Evolutionary conservation across 2,888 invertebrate genomes (phyloP).

Genomic region (Muscina levida): DNA sequence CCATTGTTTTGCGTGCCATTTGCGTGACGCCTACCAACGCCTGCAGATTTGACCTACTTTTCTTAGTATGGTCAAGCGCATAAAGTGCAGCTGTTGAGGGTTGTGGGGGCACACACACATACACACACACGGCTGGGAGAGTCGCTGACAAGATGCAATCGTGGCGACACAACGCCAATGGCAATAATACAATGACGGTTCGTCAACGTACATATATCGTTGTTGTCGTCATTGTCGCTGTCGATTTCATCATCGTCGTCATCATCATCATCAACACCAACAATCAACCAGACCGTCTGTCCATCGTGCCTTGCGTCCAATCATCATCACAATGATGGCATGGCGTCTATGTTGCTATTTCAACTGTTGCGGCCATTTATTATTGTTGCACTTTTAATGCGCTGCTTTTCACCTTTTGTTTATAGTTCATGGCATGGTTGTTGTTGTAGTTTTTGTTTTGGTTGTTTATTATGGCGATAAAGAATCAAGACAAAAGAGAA

Average conservation of each 20-base stretch:
- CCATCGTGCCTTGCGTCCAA: not conserved
- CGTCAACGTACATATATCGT: no score
- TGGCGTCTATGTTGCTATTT: not conserved
- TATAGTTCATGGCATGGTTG: no score
- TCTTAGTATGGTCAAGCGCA: constrained; percentile 18
- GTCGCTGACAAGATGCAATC: constrained; percentile 32
- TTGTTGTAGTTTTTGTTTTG: constrained; percentile 2
- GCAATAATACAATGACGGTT: not conserved
- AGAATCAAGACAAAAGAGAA: constrained; percentile 25
- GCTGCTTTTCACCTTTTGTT: constrained; percentile 55
- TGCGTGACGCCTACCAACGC: constrained; percentile 50
- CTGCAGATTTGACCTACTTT: constrained; percentile 66
- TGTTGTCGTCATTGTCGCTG: not conserved
- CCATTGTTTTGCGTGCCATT: constrained; percentile 11
- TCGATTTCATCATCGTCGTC: not conserved
- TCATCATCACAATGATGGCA: not conserved
- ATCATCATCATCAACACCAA: no score
- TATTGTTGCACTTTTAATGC: constrained; percentile 27
- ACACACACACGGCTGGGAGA: not conserved
- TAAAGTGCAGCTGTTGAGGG: constrained; percentile 47
- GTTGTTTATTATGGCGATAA: not conserved
- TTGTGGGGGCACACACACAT: not conserved
- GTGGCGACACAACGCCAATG: not conserved
- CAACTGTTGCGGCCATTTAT: not conserved
- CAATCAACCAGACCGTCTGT: not conserved